Evolutionary conservation across 2,797 vertebrate genomes (phyloP), one percentile per base, ranked within the genome.

Genomic region (Falco cherrug): DNA sequence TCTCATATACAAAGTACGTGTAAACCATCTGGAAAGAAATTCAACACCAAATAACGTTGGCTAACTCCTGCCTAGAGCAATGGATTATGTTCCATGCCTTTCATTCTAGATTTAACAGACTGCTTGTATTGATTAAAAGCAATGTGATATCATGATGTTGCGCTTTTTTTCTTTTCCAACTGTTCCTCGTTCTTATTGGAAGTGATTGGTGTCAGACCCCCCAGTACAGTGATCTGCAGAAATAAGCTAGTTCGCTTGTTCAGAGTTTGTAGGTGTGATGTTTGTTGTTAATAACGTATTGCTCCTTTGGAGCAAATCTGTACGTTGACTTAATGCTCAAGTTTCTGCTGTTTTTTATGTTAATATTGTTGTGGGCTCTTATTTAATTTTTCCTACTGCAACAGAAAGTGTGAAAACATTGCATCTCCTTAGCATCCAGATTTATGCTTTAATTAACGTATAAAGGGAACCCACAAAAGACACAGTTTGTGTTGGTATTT

Each of bases 11-110:
- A 45, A 60, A 10, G 45, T 84, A 18, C 16, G 5, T 21, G 10
- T 45, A 59, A 79, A 61, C 75, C 76, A 87, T 75, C 81, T 92
- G 84, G 81, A 73, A 91, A 65, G 92, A 92, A 65, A 78, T 65
- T 80, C 31, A 71, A 9, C 76, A 73, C 68, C 35, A 54, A 41
- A 16, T 43, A 35, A 21, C 6, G 26, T 20, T 88, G 64, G 31
- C 84, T 95, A 61, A 54, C 80, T 86, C 39, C 87, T 93, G 80
- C 73, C 63, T 90, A 19, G 85, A 70, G 85, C 70, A 18, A 11
- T 60, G 80, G 50, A 4, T 93, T 94, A 6, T 79, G 73, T 89
- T 89, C 78, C 65, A 24, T 43, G 84, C 85, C 51, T 92, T 80
- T 89, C 85, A 33, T 51, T 95, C 67, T 43, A n/a, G 59, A 63